Conservation (phyloP, 2,797 vertebrate genomes). For the Hippopotamyrus pictus region DNA sequence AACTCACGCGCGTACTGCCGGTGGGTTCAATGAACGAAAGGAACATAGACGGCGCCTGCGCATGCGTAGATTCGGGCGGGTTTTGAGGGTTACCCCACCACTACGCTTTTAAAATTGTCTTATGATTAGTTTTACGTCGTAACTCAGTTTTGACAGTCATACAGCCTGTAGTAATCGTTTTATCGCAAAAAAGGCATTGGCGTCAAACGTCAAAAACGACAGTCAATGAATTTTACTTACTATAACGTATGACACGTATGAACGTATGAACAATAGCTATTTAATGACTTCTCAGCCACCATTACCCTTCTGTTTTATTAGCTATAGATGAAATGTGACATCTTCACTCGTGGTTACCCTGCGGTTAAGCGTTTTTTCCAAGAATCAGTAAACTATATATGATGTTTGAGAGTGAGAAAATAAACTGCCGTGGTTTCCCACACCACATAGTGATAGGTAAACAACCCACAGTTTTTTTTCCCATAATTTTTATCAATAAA, state of each 20-base stretch:
- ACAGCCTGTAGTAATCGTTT: not conserved
- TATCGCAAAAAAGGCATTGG: not conserved
- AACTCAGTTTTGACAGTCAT: not conserved
- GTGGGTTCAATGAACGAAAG: not conserved
- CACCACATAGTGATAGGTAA: not conserved
- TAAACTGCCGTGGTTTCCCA: not conserved
- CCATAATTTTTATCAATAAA: not conserved
- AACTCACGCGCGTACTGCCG: not conserved
- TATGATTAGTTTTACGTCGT: not conserved
- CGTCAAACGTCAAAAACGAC: not conserved
- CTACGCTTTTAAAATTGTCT: not conserved
- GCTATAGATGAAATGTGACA: not conserved
- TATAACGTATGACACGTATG: not conserved
- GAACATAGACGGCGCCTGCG: not conserved
- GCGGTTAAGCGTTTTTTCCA: constrained; percentile 1
- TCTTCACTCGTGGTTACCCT: constrained; percentile 2
- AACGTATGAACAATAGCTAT: not conserved
- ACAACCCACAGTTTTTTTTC: not conserved
- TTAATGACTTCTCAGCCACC: not conserved
- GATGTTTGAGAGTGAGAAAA: not conserved
- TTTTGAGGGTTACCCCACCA: not conserved
- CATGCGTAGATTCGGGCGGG: not conserved
- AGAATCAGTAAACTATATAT: constrained; percentile 4
- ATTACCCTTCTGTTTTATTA: not conserved
- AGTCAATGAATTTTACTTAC: not conserved